phyloP scores from a whole-genome alignment of 2,888 invertebrate genomes.

The Candidula unifasciata region DNA sequence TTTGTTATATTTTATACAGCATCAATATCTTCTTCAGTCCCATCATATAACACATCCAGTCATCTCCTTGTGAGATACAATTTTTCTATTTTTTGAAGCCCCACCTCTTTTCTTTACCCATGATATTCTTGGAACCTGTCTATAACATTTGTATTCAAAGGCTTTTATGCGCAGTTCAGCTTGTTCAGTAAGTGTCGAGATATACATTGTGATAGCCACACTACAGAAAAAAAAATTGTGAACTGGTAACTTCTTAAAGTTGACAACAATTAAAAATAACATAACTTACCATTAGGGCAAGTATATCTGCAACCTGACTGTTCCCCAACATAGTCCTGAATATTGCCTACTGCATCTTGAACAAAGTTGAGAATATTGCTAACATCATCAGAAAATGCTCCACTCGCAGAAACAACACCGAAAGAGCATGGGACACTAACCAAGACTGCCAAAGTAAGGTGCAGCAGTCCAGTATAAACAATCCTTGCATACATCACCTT shows the following conservation, averaged over 20 bases:
- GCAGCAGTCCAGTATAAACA: not conserved
- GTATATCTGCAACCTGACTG: slow-evolving; percentile 40
- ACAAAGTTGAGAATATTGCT: slow-evolving; percentile 16
- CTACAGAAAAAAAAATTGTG: no score
- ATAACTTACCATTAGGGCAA: slow-evolving; percentile 46
- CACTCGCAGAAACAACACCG: not conserved
- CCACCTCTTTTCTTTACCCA: no score
- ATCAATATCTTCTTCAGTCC: no score
- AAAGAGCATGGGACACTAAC: not conserved
- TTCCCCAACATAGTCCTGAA: slow-evolving; percentile 48
- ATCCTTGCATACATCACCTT: not conserved
- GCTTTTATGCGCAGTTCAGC: no score
- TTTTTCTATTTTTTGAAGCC: no score
- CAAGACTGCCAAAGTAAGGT: not conserved
- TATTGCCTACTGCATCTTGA: slow-evolving; percentile 7
- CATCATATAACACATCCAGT: no score
- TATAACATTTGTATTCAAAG: no score
- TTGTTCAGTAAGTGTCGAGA: no score
- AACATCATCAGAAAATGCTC: slow-evolving; percentile 1
- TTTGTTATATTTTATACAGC: no score
- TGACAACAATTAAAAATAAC: not conserved
- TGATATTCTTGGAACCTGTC: no score
- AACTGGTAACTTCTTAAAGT: not conserved
- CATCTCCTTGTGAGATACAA: no score
- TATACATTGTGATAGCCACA: no score